Evolutionary conservation across 2,888 invertebrate species (phyloP).

Genomic region (Microctonus aethiopoides): DNA sequence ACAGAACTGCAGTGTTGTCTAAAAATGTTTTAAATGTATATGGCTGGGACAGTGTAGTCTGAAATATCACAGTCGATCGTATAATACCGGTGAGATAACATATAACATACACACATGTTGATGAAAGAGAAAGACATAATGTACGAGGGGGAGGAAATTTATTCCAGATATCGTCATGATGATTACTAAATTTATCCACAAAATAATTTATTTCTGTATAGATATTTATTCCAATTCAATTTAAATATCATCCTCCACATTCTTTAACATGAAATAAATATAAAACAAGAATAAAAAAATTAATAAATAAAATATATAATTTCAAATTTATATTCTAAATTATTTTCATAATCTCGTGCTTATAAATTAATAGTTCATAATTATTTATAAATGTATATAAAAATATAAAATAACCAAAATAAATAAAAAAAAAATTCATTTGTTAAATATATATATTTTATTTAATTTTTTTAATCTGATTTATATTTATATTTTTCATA

Average conservation of each 20-base stretch:
- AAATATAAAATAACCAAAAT: no score
- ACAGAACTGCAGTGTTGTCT: background rate
- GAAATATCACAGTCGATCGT: slow-evolving; percentile 57
- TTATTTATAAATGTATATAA: no score
- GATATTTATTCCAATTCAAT: background rate
- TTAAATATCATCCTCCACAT: background rate
- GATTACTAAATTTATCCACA: background rate
- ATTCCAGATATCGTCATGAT: background rate
- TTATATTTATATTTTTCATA: no score
- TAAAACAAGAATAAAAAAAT: no score
- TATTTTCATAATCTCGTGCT: no score
- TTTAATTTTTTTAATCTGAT: no score
- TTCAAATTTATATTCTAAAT: no score
- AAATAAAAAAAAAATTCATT: no score
- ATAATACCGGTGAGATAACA: slow-evolving; percentile 59
- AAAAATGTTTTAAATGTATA: background rate
- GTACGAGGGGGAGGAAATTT: background rate
- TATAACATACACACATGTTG: slow-evolving; percentile 44
- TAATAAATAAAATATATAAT: no score
- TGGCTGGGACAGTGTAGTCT: slow-evolving; percentile 32
- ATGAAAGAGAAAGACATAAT: slow-evolving; percentile 22
- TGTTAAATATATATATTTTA: no score
- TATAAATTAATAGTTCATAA: no score
- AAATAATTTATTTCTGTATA: background rate
- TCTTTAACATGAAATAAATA: no score